A percentile compares a stretch with the other conserved stretches of the same genome.
Conservation (phyloP, 2,113 vertebrate genomes). For the Xiphorhynchus elegans region DNA sequence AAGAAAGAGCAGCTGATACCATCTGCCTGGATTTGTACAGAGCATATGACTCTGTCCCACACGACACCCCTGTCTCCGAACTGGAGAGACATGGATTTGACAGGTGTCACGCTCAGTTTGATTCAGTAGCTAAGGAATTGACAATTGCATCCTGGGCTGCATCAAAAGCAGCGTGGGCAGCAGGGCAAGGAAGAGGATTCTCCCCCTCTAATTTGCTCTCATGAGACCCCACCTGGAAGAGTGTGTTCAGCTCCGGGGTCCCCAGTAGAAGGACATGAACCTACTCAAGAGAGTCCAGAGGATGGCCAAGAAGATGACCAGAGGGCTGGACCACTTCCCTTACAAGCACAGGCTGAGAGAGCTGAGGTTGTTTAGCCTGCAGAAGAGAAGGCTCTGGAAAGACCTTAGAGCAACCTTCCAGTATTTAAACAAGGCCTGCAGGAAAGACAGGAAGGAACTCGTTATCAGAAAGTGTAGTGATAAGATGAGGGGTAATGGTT, state of each 20-base stretch:
- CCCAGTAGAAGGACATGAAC: not conserved
- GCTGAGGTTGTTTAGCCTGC: not conserved
- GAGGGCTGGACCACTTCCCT: not conserved
- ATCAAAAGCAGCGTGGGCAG: not conserved
- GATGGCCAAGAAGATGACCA: not conserved
- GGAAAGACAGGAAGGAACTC: not conserved
- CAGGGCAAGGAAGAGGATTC: not conserved
- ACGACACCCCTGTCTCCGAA: not conserved
- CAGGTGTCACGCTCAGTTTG: not conserved
- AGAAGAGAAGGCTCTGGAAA: not conserved
- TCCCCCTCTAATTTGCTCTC: not conserved
- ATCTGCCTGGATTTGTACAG: not conserved
- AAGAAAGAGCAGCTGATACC: not conserved
- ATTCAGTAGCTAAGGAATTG: not conserved
- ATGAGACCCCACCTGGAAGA: not conserved
- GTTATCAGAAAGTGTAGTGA: not conserved
- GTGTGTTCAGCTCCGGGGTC: not conserved
- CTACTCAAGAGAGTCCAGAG: not conserved
- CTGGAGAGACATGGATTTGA: not conserved
- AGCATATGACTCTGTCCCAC: not conserved
- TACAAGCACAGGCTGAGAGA: not conserved
- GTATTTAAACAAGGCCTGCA: not conserved
- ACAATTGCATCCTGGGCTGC: not conserved
- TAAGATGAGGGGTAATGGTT: not conserved
- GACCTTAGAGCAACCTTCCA: not conserved